Percentiles rank a stretch among this genome's conserved stretches.
These are phyloP conservation scores for Papilio protenor DNA, from an alignment of 2,888 invertebrate species.

Conservation along the genomic window DNA sequence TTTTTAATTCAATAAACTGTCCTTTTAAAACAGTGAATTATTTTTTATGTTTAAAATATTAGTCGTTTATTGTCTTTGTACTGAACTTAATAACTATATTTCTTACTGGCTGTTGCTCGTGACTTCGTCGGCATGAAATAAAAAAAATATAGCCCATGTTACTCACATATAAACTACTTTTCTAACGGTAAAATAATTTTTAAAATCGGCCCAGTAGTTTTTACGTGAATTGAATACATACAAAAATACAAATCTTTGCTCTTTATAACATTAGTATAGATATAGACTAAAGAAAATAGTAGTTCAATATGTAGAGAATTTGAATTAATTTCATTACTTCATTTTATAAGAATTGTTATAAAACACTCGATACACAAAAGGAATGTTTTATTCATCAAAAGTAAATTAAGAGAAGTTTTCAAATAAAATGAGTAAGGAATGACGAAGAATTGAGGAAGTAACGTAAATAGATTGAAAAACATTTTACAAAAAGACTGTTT, in stretches of 20 bases:
- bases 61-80: background rate
- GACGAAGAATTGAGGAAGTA: constrained; percentile 12
- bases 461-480: constrained; percentile 8
- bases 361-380: background rate
- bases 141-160: too few relatives aligned
- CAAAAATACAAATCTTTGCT: too few relatives aligned
- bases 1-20: background rate
- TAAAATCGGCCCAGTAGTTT: too few relatives aligned
- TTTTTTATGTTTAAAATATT: background rate
- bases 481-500: background rate
- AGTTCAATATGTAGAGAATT: background rate
- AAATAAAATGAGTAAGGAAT: constrained; percentile 9
- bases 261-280: too few relatives aligned
- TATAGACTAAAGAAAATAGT: background rate
- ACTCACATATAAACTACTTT: too few relatives aligned
- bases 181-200: too few relatives aligned
- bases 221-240: too few relatives aligned
- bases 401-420: constrained; percentile 18
- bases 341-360: background rate
- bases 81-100: background rate
- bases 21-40: background rate
- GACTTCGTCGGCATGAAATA: too few relatives aligned
- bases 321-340: background rate
- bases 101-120: too few relatives aligned
- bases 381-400: constrained; percentile 22